phyloP scores from a whole-genome alignment of 1,140 invertebrate genomes.

The Drosophila nigrodunni region DNA sequence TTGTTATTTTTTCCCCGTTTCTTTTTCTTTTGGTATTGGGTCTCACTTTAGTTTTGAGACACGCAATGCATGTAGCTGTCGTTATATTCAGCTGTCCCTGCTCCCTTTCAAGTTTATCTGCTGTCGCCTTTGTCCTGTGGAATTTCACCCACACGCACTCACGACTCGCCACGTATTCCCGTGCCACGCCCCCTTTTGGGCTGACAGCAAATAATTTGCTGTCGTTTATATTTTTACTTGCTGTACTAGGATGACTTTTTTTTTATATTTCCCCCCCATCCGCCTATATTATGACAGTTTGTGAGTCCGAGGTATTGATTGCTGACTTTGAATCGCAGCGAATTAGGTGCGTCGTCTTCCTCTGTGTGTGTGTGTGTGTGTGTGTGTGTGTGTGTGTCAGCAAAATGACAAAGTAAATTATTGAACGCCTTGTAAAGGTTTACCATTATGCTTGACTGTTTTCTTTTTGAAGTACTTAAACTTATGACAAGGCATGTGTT shows the following conservation, averaged over 20 bases:
- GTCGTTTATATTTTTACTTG: slow-evolving; percentile 56
- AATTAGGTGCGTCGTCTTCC: slow-evolving; percentile 28
- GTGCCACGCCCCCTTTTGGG: slow-evolving; percentile 20
- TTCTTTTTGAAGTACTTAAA: too few relatives aligned
- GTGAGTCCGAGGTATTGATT: slow-evolving; percentile 39
- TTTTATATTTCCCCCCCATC: slow-evolving; percentile 12
- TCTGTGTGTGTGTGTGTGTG: slow-evolving; percentile 8
- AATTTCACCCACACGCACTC: slow-evolving; percentile 52
- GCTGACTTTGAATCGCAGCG: not conserved
- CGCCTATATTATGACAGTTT: slow-evolving; percentile 39
- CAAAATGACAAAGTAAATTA: slow-evolving; percentile 44
- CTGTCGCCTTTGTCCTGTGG: slow-evolving; percentile 57
- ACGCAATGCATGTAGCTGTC: slow-evolving; percentile 50
- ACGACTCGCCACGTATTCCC: slow-evolving; percentile 10
- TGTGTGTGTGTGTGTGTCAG: slow-evolving; percentile 23
- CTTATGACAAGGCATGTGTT: too few relatives aligned
- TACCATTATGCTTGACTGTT: not conserved
- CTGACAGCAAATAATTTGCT: slow-evolving; percentile 70
- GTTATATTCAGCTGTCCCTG: not conserved
- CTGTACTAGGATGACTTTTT: slow-evolving; percentile 5
- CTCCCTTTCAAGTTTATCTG: slow-evolving; percentile 25
- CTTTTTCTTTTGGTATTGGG: slow-evolving; percentile 14
- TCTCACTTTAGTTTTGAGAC: slow-evolving; percentile 25
- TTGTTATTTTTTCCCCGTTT: not conserved
- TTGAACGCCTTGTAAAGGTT: not conserved